These are phyloP conservation scores for Pseudoatta argentina DNA, from an alignment of 1,140 invertebrate species.

Conservation along the genomic window DNA sequence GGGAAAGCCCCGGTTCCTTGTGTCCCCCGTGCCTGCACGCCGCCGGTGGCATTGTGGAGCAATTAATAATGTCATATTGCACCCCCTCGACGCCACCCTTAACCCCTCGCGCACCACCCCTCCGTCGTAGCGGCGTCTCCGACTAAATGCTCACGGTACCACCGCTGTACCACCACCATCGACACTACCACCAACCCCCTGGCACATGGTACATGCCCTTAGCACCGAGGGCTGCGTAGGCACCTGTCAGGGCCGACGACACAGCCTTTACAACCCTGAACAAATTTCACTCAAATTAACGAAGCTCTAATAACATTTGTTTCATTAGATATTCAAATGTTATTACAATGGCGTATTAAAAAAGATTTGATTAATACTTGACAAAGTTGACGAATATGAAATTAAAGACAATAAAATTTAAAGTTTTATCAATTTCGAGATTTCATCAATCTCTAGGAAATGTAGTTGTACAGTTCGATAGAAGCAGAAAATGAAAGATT, in stretches of 20 bases:
- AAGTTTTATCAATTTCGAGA: background rate
- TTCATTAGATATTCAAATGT: background rate
- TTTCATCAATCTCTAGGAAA: background rate
- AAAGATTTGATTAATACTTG: background rate
- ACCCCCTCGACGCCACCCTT: constrained; percentile 69
- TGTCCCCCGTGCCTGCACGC: constrained; percentile 69
- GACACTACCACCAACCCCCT: constrained; percentile 67
- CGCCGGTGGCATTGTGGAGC: constrained; percentile 80
- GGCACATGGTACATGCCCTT: constrained; percentile 73
- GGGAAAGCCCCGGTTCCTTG: constrained; percentile 70
- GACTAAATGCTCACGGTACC: constrained; percentile 53
- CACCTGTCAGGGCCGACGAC: constrained; percentile 56
- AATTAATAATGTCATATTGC: constrained; percentile 85
- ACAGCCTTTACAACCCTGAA: background rate
- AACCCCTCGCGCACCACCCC: constrained; percentile 59
- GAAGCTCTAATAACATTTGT: background rate
- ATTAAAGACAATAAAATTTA: background rate
- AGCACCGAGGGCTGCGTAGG: constrained; percentile 57
- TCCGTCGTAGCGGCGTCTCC: constrained; percentile 56
- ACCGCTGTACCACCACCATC: constrained; percentile 55
- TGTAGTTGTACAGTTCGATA: background rate
- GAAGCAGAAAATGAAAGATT: background rate
- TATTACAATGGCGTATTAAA: background rate
- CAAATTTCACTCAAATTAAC: constrained; percentile 6
- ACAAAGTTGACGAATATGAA: background rate